Percentiles rank a stretch among this genome's conserved stretches.
phyloP scores from a whole-genome alignment of 2,113 vertebrate species.

The Gnathonemus echidnorhynchus region DNA sequence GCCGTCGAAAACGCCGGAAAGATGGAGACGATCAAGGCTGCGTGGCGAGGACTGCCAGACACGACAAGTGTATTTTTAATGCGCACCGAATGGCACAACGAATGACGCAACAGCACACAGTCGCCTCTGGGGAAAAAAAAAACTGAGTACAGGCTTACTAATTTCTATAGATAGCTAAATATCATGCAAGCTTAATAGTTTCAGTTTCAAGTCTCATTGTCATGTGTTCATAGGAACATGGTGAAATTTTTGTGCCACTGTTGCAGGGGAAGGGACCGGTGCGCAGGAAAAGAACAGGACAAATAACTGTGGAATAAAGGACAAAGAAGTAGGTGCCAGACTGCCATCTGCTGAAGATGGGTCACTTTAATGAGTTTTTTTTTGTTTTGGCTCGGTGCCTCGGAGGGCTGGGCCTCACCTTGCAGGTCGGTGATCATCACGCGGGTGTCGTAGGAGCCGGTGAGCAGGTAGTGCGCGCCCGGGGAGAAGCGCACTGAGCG shows the following conservation, averaged over 20 bases:
- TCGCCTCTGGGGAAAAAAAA: background rate
- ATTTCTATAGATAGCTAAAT: background rate
- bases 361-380: background rate
- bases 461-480: slow-evolving; percentile 91
- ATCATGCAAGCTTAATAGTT: background rate
- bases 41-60: background rate
- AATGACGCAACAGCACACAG: background rate
- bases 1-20: background rate
- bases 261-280: background rate
- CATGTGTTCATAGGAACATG: background rate
- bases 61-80: background rate
- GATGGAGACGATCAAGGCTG: background rate
- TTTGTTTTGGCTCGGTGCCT: background rate
- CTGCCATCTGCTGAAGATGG: background rate
- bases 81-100: background rate
- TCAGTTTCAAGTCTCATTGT: background rate
- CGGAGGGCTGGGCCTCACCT: slow-evolving; percentile 59
- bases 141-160: background rate
- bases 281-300: background rate
- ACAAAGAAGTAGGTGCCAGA: background rate
- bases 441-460: slow-evolving; percentile 91
- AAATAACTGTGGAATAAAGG: background rate
- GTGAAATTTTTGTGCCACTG: background rate
- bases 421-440: slow-evolving; percentile 91
- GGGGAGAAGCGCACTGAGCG: slow-evolving; percentile 94